Evolutionary conservation across 2,113 vertebrate genomes (phyloP).

Genomic region (Seriola rivoliana): DNA sequence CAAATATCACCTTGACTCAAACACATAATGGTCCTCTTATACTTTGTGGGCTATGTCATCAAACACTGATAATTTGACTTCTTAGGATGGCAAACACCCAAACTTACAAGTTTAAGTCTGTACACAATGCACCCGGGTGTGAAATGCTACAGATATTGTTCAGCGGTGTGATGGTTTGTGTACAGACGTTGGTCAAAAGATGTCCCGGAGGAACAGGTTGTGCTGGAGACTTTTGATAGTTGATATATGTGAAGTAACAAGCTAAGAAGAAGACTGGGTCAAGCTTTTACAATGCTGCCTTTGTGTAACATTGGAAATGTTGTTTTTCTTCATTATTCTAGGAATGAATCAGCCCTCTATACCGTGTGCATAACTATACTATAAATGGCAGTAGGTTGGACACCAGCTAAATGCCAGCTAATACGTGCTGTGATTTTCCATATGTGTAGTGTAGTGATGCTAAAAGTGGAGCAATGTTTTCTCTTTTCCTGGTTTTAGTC

Average conservation of each 20-base stretch:
- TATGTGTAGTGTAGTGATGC: no score
- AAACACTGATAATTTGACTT: conserved; percentile 34
- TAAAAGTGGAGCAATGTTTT: no score
- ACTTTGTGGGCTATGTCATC: background rate
- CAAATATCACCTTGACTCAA: conserved; percentile 15
- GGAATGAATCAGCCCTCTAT: background rate
- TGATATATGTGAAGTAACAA: conserved; percentile 26
- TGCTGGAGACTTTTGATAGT: conserved; percentile 24
- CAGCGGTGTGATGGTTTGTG: conserved; percentile 21
- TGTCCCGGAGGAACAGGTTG: conserved; percentile 27
- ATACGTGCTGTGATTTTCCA: background rate
- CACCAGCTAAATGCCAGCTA: background rate
- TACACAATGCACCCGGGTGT: conserved; percentile 20
- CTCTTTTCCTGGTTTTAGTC: no score
- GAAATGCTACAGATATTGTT: conserved; percentile 39
- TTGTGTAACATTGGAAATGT: conserved; percentile 22
- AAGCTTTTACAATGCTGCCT: conserved; percentile 26
- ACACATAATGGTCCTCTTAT: conserved; percentile 7
- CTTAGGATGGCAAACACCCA: conserved; percentile 19
- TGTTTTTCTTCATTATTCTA: background rate
- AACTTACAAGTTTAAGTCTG: conserved; percentile 44
- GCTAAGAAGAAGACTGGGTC: background rate
- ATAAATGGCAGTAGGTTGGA: background rate
- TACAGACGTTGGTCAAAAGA: conserved; percentile 34
- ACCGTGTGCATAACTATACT: background rate